Base-by-base conservation (phyloP, 1,140 invertebrate species). In the Cepaea nemoralis region DNA sequence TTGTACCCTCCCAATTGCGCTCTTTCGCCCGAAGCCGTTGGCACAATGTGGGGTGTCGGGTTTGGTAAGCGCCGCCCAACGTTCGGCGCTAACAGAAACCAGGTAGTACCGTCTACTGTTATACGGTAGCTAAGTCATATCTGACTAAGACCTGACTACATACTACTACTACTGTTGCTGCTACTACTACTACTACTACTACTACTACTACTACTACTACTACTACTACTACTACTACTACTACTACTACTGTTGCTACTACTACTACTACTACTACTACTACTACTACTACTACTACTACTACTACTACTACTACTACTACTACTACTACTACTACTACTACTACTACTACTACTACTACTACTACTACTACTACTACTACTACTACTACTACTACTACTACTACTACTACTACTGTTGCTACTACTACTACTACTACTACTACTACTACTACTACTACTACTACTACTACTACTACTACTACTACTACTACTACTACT, bases 261-360 rank as follows among this genome's bases (percentile, higher is more conserved):
- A 12, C 45, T 48, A 12, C 45, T 48, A 12, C 45, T 48, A 12
- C 45, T 50, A 76, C n/a, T 67, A 66, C 22, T 45, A 75, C 40
- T 67, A 50, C 2, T 82, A 66, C 33, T 39, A 75, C 35, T 67
- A 12, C 33, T 67, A 12, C 48, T 45, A 63, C 35, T 59, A 63
- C 48, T 59, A 63, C 35, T 59, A 63, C 27, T 59, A 77, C 35
- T 59, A 77, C 35, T 59, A 77, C 35, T 45, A 77, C 35, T 59
- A 77, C 35, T 59, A 77, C 35, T 59, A 77, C 35, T 59, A 63
- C 35, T 59, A 63, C 35, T 59, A 63, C 35, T 59, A 77, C 35
- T 77, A 77, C 35, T 59, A 77, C 50, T 59, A 77, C 48, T 59
- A 77, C 48, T 59, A 77, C 48, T 59, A 77, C 48, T 59, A 77